Conservation (phyloP, 2,113 vertebrate species). For the Scartelaos histophorus region DNA sequence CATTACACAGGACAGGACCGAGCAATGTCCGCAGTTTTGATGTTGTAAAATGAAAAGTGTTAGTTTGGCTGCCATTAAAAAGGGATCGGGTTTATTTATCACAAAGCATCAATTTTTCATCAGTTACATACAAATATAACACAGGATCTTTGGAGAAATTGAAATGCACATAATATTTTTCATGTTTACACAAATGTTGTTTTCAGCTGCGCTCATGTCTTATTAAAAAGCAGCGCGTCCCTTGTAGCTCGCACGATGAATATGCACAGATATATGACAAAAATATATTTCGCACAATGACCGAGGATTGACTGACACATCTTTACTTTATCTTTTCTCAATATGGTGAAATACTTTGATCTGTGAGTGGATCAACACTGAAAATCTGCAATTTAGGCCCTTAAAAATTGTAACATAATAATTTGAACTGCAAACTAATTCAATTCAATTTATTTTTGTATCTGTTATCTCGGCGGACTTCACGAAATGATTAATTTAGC, state of each 20-base stretch:
- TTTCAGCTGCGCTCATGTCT: neutral
- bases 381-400: neutral
- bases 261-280: neutral
- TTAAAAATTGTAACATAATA: no score
- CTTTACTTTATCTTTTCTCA: neutral
- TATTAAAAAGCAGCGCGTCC: neutral
- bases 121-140: neutral
- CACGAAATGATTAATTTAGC: no score
- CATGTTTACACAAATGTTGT: neutral
- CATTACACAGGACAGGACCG: neutral
- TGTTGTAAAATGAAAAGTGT: neutral
- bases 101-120: neutral
- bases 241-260: neutral
- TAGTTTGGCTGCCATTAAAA: neutral
- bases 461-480: no score
- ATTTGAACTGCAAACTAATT: no score
- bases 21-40: neutral
- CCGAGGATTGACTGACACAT: neutral
- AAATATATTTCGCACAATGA: neutral
- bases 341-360: neutral
- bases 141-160: neutral
- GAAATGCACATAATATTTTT: slow-evolving; percentile 6
- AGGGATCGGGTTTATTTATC: neutral
- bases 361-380: neutral
- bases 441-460: no score